Percentiles rank a stretch among this genome's conserved stretches.
Evolutionary conservation across 92 coral and sea anemone species (phyloP).

Genomic region (Hydrozoanthus gracilis): DNA sequence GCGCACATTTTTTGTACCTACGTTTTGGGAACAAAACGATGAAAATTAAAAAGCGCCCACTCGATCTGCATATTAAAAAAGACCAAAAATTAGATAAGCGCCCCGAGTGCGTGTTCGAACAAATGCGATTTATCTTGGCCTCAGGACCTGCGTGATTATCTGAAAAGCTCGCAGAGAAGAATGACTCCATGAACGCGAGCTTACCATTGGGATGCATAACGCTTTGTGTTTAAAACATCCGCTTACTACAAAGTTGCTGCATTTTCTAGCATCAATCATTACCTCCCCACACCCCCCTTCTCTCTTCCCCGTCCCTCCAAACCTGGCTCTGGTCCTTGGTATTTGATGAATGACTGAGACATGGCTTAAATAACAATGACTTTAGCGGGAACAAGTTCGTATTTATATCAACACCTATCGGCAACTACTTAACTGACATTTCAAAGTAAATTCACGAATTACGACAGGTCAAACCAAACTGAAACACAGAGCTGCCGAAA

Average conservation of each 20-base stretch:
- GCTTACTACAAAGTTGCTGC: background rate
- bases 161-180: too few relatives aligned
- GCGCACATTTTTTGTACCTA: too few relatives aligned
- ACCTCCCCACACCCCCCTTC: background rate
- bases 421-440: background rate
- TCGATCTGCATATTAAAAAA: too few relatives aligned
- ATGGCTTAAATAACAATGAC: constrained; percentile 8
- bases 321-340: constrained; percentile 8
- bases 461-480: background rate
- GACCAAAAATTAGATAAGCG: too few relatives aligned
- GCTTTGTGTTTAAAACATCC: too few relatives aligned
- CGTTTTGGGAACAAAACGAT: too few relatives aligned
- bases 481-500: background rate
- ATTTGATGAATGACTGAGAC: background rate
- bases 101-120: too few relatives aligned
- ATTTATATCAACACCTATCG: background rate
- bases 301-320: background rate
- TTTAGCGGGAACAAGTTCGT: background rate
- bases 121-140: too few relatives aligned
- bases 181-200: too few relatives aligned
- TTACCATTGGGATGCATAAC: too few relatives aligned
- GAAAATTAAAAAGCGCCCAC: too few relatives aligned
- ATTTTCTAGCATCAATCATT: background rate
- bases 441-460: background rate
- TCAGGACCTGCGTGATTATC: too few relatives aligned